A percentile compares a stretch with the other conserved stretches of the same genome.
phyloP scores from a whole-genome alignment of 2,888 invertebrate genomes.

The Megaustenia siamemsis region DNA sequence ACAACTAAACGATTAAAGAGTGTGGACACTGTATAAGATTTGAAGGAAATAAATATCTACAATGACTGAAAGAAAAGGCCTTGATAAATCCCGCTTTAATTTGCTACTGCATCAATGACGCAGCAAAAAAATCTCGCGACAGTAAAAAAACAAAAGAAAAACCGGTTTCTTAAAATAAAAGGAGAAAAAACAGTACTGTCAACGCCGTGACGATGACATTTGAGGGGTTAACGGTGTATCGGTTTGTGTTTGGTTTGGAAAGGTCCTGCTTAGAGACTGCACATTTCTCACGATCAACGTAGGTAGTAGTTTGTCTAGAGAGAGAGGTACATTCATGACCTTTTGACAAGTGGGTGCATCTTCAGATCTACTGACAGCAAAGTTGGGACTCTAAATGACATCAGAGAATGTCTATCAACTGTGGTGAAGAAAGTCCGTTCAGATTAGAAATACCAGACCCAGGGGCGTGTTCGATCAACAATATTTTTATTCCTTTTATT shows the following conservation, averaged over 20 bases:
- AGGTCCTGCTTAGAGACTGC: background rate
- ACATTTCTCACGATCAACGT: background rate
- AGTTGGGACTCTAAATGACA: background rate
- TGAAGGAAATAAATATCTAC: too few species aligned
- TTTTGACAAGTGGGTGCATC: background rate
- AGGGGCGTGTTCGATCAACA: too few species aligned
- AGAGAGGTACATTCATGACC: background rate
- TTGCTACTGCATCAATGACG: background rate
- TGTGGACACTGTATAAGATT: too few species aligned
- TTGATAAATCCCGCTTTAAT: background rate
- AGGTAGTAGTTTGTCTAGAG: background rate
- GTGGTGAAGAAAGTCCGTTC: background rate
- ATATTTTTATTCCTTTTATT: too few species aligned
- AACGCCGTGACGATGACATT: background rate
- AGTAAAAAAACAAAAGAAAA: background rate
- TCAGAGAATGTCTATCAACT: background rate
- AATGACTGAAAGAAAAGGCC: too few species aligned
- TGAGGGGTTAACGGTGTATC: background rate
- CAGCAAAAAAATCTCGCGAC: too few species aligned
- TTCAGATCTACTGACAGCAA: background rate
- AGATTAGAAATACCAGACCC: too few species aligned
- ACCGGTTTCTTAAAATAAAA: background rate
- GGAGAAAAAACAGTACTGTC: background rate
- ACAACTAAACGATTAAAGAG: too few species aligned
- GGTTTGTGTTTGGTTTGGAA: background rate